Percentiles rank a stretch among this genome's conserved stretches.
phyloP scores from a whole-genome alignment of 2,113 vertebrate genomes.

The Sander vitreus region DNA sequence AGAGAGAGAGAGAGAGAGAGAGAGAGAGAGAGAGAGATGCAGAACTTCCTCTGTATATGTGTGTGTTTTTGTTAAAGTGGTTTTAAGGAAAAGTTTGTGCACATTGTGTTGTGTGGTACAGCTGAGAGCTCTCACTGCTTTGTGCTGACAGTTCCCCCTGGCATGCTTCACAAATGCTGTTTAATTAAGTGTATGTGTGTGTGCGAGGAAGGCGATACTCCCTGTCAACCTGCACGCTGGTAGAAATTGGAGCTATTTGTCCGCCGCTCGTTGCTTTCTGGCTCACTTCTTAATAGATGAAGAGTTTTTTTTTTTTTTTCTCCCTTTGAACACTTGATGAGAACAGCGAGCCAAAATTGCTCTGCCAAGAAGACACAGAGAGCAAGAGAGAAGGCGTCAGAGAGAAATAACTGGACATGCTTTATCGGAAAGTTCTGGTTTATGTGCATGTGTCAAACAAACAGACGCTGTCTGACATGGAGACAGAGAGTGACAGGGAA shows the following conservation, averaged over 20 bases:
- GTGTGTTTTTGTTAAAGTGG: constrained; percentile 32
- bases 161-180: constrained; percentile 62
- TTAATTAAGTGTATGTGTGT: background rate
- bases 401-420: constrained; percentile 60
- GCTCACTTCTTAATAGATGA: constrained; percentile 64
- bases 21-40: background rate
- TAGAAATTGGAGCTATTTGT: constrained; percentile 74
- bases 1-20: too few species aligned
- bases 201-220: constrained; percentile 36
- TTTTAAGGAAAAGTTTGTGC: constrained; percentile 49
- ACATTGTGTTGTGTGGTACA: constrained; percentile 17
- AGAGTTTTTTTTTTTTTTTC: constrained; percentile 25
- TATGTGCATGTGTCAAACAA: constrained; percentile 60
- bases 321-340: constrained; percentile 44
- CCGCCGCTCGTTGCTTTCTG: constrained; percentile 55
- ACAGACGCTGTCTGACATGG: constrained; percentile 33
- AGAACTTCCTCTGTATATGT: constrained; percentile 9
- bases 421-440: constrained; percentile 51
- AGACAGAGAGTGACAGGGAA: constrained; percentile 23
- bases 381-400: constrained; percentile 22
- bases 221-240: constrained; percentile 56
- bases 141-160: constrained; percentile 59
- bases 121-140: constrained; percentile 50
- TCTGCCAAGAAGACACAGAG: constrained; percentile 60
- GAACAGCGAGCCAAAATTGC: constrained; percentile 65